Conservation (phyloP, 92 coral and sea anemone genomes). For the Chrysogorgia sp. region DNA sequence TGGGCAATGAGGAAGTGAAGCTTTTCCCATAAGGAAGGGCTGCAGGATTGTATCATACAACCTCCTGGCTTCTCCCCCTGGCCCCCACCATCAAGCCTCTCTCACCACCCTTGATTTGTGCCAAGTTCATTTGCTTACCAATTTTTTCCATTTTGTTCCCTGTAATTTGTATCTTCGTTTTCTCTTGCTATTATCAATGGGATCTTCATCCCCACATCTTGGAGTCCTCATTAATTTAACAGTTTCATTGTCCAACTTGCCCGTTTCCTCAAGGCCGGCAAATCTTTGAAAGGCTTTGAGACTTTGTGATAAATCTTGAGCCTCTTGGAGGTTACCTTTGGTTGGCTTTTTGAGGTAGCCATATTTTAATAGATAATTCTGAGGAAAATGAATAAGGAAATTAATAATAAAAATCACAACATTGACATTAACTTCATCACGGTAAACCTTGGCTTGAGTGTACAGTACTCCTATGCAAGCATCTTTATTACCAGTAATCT, state of each 20-base stretch:
- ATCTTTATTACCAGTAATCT: too few relatives aligned
- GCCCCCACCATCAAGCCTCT: too few relatives aligned
- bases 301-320: constrained; percentile 31
- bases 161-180: constrained; percentile 63
- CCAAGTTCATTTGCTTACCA: constrained; percentile 49
- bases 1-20: too few relatives aligned
- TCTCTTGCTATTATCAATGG: constrained; percentile 24
- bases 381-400: too few relatives aligned
- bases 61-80: too few relatives aligned
- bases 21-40: too few relatives aligned
- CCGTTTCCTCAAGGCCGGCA: constrained; percentile 68
- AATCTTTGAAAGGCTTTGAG: constrained; percentile 63
- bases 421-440: too few relatives aligned
- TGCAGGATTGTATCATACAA: too few relatives aligned
- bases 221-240: constrained; percentile 58
- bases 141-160: constrained; percentile 68
- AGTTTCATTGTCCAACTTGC: constrained; percentile 64
- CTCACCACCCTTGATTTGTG: too few relatives aligned
- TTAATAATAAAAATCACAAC: background rate
- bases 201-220: constrained; percentile 74
- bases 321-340: constrained; percentile 18
- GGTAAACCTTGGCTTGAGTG: too few relatives aligned
- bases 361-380: constrained; percentile 53
- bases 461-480: too few relatives aligned
- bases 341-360: constrained; percentile 42